phyloP scores from a whole-genome alignment of 2,113 vertebrate genomes.

The Edolisoma coerulescens region DNA sequence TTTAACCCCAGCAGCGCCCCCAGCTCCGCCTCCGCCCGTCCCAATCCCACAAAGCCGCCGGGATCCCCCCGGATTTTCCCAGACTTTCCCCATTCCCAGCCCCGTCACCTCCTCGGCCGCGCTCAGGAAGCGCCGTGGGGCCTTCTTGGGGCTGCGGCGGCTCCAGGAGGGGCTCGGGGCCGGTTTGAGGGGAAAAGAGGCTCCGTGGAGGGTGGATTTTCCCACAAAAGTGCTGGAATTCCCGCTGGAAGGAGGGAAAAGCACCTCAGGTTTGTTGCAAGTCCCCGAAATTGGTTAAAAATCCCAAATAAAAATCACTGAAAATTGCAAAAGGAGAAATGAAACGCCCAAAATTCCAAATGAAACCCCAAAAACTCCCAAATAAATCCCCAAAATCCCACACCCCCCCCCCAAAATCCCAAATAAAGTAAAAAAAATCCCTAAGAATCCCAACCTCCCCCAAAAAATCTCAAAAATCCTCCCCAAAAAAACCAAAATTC shows the following conservation, averaged over 20 bases:
- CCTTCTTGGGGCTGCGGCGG: slow-evolving; percentile 76
- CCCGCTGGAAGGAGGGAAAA: slow-evolving; percentile 9
- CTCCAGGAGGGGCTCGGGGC: slow-evolving; percentile 68
- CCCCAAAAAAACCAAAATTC: background rate
- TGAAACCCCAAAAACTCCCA: background rate
- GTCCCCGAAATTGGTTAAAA: accelerated
- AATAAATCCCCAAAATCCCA: background rate
- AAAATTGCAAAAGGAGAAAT: too few relatives aligned
- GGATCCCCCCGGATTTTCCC: background rate
- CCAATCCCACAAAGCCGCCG: accelerated
- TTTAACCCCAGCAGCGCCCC: background rate
- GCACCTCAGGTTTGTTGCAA: accelerated
- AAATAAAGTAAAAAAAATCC: too few relatives aligned
- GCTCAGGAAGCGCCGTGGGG: slow-evolving; percentile 67
- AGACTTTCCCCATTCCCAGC: background rate
- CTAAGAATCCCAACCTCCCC: background rate
- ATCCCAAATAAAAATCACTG: background rate
- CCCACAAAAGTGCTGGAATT: slow-evolving; percentile 57
- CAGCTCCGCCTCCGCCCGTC: background rate
- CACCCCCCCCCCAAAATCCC: background rate
- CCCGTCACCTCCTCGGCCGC: slow-evolving; percentile 71
- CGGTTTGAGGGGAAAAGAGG: slow-evolving; percentile 73
- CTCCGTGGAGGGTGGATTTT: slow-evolving; percentile 36
- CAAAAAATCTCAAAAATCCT: background rate
- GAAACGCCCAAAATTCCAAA: background rate